A percentile compares a stretch with the other conserved stretches of the same genome.
Evolutionary conservation across 2,797 vertebrate species (phyloP).

Genomic region (Syngnathus acus): DNA sequence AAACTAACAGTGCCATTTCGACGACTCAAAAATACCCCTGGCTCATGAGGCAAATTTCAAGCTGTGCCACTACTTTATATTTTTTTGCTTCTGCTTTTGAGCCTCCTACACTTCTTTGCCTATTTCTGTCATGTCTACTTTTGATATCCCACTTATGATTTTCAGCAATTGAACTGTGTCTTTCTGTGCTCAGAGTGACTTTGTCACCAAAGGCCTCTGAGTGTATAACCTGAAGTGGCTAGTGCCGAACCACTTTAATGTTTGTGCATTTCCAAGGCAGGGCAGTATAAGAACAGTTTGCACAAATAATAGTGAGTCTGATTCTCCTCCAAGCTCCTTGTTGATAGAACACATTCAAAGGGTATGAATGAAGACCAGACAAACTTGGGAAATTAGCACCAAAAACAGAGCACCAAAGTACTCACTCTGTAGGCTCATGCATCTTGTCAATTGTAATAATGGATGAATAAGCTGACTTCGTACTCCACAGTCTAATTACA

Average conservation of each 20-base stretch:
- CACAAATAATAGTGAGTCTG: background rate
- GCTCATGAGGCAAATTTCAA: no score
- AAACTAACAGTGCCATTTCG: no score
- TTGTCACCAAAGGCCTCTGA: background rate
- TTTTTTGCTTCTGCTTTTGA: background rate
- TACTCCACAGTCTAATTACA: background rate
- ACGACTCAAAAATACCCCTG: no score
- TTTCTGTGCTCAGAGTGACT: background rate
- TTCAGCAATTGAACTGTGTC: background rate
- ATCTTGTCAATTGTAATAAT: slow-evolving; percentile 1
- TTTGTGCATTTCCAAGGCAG: background rate
- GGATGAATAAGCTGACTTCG: background rate
- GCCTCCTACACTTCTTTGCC: background rate
- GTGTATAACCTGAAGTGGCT: background rate
- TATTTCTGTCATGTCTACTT: background rate
- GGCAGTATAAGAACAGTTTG: background rate
- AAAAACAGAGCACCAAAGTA: background rate
- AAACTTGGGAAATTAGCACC: background rate
- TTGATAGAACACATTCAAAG: background rate
- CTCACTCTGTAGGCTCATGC: background rate
- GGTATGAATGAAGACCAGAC: background rate
- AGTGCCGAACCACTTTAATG: background rate
- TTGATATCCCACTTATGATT: background rate
- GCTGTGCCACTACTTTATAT: background rate
- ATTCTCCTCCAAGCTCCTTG: background rate